Conservation (phyloP, 2,888 invertebrate species). For the Oligia strigilis region DNA sequence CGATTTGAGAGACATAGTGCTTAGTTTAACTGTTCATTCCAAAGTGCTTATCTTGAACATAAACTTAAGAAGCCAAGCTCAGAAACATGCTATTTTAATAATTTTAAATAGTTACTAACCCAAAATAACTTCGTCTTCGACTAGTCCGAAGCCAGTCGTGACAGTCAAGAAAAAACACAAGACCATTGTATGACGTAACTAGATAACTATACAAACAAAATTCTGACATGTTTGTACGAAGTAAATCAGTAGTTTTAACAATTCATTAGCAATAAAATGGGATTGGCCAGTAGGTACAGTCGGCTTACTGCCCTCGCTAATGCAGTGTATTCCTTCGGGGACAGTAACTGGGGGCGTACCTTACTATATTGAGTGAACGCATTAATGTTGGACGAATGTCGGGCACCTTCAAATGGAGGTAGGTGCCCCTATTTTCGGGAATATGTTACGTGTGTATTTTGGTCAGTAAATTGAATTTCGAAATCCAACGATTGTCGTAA, state of each 20-base stretch:
- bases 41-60: background rate
- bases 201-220: conserved; percentile 28
- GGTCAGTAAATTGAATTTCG: conserved; percentile 15
- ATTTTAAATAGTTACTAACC: background rate
- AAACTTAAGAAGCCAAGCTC: background rate
- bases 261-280: conserved; percentile 56
- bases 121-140: background rate
- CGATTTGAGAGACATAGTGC: background rate
- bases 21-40: background rate
- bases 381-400: conserved; percentile 40
- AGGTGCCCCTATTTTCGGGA: conserved; percentile 22
- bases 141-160: background rate
- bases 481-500: background rate
- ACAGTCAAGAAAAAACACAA: background rate
- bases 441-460: background rate
- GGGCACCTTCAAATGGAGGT: conserved; percentile 13
- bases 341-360: conserved; percentile 28
- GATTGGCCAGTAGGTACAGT: conserved; percentile 34
- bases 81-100: background rate
- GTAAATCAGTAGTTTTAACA: conserved; percentile 55
- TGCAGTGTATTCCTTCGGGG: conserved; percentile 39
- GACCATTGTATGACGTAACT: conserved; percentile 6
- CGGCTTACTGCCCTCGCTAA: conserved; percentile 45
- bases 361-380: conserved; percentile 20
- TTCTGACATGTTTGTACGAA: conserved; percentile 11